Evolutionary conservation across 1,140 invertebrate species (phyloP).

Genomic region (Drosophila nasuta): DNA sequence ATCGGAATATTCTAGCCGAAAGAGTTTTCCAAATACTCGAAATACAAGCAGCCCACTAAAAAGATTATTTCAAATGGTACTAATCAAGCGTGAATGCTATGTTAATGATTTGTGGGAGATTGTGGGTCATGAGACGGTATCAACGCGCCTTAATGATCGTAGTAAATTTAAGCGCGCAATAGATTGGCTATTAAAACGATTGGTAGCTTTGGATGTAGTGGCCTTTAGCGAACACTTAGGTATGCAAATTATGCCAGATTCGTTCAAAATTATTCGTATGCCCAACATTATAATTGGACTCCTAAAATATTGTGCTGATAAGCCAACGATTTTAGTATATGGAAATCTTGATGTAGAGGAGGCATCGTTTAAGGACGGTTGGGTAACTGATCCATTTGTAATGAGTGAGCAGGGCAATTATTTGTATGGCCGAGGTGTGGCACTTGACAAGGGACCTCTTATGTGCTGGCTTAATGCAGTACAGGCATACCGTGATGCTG

Average conservation of each 20-base stretch:
- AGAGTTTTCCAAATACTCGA: background rate
- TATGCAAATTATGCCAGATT: conserved; percentile 35
- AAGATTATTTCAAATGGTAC: conserved; percentile 30
- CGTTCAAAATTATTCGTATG: conserved; percentile 25
- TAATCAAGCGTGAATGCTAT: conserved; percentile 42
- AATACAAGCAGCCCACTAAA: conserved; percentile 4
- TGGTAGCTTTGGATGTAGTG: conserved; percentile 33
- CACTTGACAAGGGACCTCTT: conserved; percentile 96
- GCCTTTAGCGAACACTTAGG: conserved; percentile 47
- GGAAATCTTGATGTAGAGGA: conserved; percentile 99
- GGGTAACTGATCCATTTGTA: conserved; percentile 96
- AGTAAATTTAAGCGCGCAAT: conserved; percentile 15
- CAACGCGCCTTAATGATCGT: conserved; percentile 15
- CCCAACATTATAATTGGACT: conserved; percentile 37
- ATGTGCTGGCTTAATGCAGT: conserved; percentile 97
- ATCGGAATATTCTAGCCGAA: background rate
- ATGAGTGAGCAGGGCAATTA: conserved; percentile 94
- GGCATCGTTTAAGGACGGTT: conserved; percentile 94
- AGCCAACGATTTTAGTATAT: conserved; percentile 96
- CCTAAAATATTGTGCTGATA: conserved; percentile 86
- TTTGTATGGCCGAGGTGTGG: conserved; percentile 95
- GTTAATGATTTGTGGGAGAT: conserved; percentile 50
- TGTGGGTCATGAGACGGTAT: conserved; percentile 31
- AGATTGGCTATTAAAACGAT: conserved; percentile 42
- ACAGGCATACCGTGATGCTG: conserved; percentile 92